Conservation (phyloP, 2,888 invertebrate species). For the Sisyra terminalis region DNA sequence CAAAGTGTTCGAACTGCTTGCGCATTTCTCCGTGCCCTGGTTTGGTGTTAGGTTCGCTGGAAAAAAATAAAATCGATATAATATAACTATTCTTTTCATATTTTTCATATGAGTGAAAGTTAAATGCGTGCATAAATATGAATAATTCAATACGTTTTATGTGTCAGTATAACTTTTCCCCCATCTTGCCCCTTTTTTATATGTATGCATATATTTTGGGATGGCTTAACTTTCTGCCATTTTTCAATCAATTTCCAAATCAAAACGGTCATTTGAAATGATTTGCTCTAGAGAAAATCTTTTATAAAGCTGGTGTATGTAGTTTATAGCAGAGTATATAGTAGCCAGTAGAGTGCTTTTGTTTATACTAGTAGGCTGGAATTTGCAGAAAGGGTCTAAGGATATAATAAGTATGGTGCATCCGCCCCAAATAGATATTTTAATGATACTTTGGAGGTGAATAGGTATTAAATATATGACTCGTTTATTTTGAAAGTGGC, state of each 20-base stretch:
- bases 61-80: constrained; percentile 1
- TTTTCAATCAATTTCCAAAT: neutral
- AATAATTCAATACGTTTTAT: neutral
- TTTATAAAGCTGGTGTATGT: too few species aligned
- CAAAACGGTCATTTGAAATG: too few species aligned
- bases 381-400: too few species aligned
- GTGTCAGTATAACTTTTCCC: neutral
- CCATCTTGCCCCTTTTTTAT: neutral
- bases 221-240: neutral
- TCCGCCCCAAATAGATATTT: too few species aligned
- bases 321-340: too few species aligned
- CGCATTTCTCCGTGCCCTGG: constrained; percentile 6
- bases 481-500: too few species aligned
- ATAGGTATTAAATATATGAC: too few species aligned
- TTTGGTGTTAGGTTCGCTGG: constrained; percentile 9
- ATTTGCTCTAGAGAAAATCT: too few species aligned
- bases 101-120: neutral
- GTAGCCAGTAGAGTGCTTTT: too few species aligned
- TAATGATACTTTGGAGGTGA: too few species aligned
- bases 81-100: neutral
- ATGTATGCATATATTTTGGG: neutral
- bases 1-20: constrained; percentile 4
- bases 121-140: neutral
- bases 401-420: too few species aligned
- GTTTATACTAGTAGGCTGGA: too few species aligned